Evolutionary conservation across 2,797 vertebrate species (phyloP).

Genomic region (Chromobotia macracanthus): DNA sequence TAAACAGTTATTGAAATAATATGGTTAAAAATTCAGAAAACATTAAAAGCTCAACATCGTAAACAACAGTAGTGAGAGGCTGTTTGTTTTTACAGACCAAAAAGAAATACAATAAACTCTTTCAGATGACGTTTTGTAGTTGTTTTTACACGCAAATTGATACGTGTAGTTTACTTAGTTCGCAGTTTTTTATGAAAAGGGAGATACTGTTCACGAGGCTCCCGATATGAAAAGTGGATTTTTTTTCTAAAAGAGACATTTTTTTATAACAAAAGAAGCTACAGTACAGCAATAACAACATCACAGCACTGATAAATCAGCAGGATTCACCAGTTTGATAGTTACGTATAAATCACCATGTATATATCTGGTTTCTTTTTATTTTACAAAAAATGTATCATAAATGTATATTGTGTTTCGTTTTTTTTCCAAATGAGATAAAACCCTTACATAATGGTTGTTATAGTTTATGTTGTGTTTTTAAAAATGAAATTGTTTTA

Average conservation of each 20-base stretch:
- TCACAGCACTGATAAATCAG: conserved; percentile 62
- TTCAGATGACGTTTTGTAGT: conserved; percentile 72
- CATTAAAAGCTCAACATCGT: conserved; percentile 64
- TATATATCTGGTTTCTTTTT: conserved; percentile 82
- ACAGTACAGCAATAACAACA: conserved; percentile 91
- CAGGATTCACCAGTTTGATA: conserved; percentile 86
- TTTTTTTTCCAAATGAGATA: conserved; percentile 76
- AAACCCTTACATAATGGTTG: conserved; percentile 84
- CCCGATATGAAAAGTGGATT: conserved; percentile 68
- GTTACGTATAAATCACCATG: conserved; percentile 78
- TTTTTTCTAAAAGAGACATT: conserved; percentile 76
- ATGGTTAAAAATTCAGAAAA: conserved; percentile 40
- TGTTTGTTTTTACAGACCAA: conserved; percentile 55
- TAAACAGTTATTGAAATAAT: conserved; percentile 55
- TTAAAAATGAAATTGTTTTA: conserved; percentile 74
- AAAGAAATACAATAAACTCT: conserved; percentile 62
- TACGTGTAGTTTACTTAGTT: conserved; percentile 75
- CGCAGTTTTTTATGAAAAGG: conserved; percentile 73
- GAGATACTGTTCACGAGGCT: conserved; percentile 74
- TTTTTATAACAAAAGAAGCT: conserved; percentile 79
- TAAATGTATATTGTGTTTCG: conserved; percentile 91
- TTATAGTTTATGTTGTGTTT: conserved; percentile 86
- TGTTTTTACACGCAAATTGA: conserved; percentile 75
- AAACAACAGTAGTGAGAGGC: conserved; percentile 56
- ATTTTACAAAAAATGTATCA: conserved; percentile 86